Evolutionary conservation across 1,140 invertebrate species (phyloP).

Genomic region (Papilio xuthus): DNA sequence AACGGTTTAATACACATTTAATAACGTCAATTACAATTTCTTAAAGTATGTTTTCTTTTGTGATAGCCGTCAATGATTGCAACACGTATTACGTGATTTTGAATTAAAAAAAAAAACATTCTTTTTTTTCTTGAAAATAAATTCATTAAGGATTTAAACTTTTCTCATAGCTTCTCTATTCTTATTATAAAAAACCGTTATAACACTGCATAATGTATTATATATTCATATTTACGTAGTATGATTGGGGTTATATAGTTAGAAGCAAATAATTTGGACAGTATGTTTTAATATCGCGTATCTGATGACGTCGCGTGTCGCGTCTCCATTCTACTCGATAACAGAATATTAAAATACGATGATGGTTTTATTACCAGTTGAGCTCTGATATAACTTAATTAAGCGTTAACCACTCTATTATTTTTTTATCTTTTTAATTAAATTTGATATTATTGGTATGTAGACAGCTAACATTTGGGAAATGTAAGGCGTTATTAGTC

Average conservation of each 20-base stretch:
- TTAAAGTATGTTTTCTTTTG: too few relatives aligned
- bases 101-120: too few relatives aligned
- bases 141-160: too few relatives aligned
- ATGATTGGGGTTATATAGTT: background rate
- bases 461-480: background rate
- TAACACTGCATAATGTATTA: background rate
- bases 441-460: background rate
- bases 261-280: background rate
- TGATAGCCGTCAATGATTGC: too few relatives aligned
- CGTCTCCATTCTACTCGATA: constrained; percentile 14
- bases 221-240: background rate
- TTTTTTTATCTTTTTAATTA: constrained; percentile 32
- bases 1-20: too few relatives aligned
- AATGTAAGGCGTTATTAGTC: background rate
- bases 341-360: constrained; percentile 37
- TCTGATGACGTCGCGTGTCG: constrained; percentile 17
- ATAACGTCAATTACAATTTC: too few relatives aligned
- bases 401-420: constrained; percentile 36
- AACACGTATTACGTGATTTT: too few relatives aligned
- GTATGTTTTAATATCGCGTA: constrained; percentile 27
- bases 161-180: too few relatives aligned
- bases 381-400: constrained; percentile 34
- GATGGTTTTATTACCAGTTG: constrained; percentile 34
- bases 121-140: too few relatives aligned
- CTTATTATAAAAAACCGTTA: too few relatives aligned